Evolutionary conservation across 2,888 invertebrate species (phyloP), one percentile per base, ranked within the genome.

Genomic region (Buathra laborator): DNA sequence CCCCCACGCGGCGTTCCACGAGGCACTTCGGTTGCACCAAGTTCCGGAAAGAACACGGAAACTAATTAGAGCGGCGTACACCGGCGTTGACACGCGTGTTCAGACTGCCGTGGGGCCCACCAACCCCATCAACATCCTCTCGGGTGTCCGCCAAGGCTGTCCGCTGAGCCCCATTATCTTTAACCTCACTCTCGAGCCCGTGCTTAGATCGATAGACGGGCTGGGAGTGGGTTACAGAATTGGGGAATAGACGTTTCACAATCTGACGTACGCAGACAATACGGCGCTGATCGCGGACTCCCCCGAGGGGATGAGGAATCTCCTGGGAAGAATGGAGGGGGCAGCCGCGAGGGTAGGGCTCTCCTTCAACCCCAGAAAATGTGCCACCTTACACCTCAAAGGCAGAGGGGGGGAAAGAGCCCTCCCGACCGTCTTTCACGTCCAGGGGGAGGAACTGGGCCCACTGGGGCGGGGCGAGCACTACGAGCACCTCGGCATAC

Each of bases 101-200:
- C 24, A 24, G 2, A 24, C 24, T 2, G 24, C 24, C 24, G 24
- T 2, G 24, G 24, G 24, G 0, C 83, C 16, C 70, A 88, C 88
- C 0, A 80, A 87, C 7, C n/a, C 75, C 3, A 90, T 93, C 16
- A 67, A 71, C 0, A 88, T 92, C 68, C 32, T 64, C 0, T 86
- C 89, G 4, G 92, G 92, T 2, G 91, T 94, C 0, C 87, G 89
- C 1, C 92, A 93, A 86, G 93, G 93, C 4, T 89, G 89, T 70
- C 91, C 24, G 2, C 24, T 24, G 24, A 24, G 24, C 24, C 24
- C 92, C 0, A 88, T 92, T 3, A 43, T 92, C 0, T 93, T 94
- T 84, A 92, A 93, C 83, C 80, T 94, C 4, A 87, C 88, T 6
- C 77, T 90, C 12, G 92, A 93, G 75, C 89, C 90, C 2, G 53